Conservation (phyloP, 2,888 invertebrate genomes). For the Patella pellucida region DNA sequence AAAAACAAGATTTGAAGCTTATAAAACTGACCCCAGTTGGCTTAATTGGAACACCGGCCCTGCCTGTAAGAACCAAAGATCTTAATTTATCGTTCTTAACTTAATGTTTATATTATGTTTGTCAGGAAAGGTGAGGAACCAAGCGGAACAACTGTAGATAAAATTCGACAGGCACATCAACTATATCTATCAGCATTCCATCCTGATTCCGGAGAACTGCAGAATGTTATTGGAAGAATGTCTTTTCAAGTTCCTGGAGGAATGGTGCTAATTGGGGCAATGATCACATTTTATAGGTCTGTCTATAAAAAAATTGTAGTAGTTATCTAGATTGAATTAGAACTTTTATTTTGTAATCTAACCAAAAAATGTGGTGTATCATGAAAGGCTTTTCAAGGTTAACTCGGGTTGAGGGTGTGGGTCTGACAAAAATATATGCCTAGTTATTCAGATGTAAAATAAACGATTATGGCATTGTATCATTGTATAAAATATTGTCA, state of each 20-base stretch:
- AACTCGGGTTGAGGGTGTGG: too few species aligned
- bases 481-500: too few species aligned
- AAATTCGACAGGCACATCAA: slow-evolving; percentile 90
- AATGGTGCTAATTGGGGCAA: slow-evolving; percentile 93
- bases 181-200: slow-evolving; percentile 97
- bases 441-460: too few species aligned
- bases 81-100: neutral
- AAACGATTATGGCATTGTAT: too few species aligned
- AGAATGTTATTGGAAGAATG: slow-evolving; percentile 94
- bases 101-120: neutral
- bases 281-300: slow-evolving; percentile 87
- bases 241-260: slow-evolving; percentile 97
- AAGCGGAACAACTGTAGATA: slow-evolving; percentile 79
- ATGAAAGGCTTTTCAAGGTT: too few species aligned
- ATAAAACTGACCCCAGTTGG: too few species aligned
- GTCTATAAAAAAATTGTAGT: too few species aligned
- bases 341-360: too few species aligned
- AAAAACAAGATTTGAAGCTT: too few species aligned
- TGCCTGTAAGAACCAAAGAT: neutral
- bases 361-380: too few species aligned
- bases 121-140: slow-evolving; percentile 46
- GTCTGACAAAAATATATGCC: too few species aligned
- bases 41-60: neutral
- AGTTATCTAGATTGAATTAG: too few species aligned
- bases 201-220: slow-evolving; percentile 97